These are phyloP conservation scores for Antennarius maculatus DNA, from an alignment of 2,797 vertebrate species.

Conservation along the genomic window DNA sequence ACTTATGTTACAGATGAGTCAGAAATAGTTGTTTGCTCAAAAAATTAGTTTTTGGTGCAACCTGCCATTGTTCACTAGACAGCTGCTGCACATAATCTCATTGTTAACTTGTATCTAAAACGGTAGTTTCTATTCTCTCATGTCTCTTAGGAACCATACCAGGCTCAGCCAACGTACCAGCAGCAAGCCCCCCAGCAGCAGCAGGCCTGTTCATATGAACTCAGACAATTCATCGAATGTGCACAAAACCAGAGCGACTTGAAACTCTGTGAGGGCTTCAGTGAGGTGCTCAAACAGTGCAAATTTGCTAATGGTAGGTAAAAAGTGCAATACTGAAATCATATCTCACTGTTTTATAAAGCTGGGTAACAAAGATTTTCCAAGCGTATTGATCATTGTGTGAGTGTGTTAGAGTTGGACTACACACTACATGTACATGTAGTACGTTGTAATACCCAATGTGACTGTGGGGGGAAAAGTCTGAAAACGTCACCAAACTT, in stretches of 20 bases:
- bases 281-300: constrained; percentile 94
- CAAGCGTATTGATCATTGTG: neutral
- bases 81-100: neutral
- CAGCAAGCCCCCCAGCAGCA: constrained; percentile 81
- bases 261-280: constrained; percentile 94
- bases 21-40: neutral
- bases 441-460: constrained; percentile 18
- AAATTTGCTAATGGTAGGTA: constrained; percentile 88
- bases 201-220: constrained; percentile 87
- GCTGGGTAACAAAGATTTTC: neutral
- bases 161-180: constrained; percentile 77
- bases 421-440: too few species aligned
- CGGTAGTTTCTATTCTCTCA: neutral
- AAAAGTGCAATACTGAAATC: neutral
- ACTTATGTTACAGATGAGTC: neutral
- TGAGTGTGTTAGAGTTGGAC: neutral
- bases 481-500: neutral
- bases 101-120: too few species aligned
- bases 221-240: constrained; percentile 94
- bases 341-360: neutral
- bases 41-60: neutral
- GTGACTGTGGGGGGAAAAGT: constrained; percentile 27
- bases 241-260: constrained; percentile 92
- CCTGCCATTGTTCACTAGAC: neutral
- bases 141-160: constrained; percentile 83